Base-by-base conservation (phyloP, 92 coral and sea anemone genomes). In the Meandrina meandrites region DNA sequence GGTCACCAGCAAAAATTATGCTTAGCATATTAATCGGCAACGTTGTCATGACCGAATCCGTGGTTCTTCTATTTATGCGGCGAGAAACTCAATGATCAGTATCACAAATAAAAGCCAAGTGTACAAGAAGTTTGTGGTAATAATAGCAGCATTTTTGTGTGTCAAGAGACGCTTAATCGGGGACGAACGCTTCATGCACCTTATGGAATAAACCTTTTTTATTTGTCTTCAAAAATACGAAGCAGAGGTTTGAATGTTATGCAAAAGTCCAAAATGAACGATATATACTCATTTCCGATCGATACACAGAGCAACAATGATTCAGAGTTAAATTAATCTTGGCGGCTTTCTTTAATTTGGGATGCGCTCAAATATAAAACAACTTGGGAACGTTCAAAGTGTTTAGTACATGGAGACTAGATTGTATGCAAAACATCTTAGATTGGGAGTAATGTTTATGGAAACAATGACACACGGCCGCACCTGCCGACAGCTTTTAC, bases 341-440 rank as follows among this genome's bases (percentile, higher is more conserved):
- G 32, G n/a, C 32, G 42, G 80, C 73, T 15, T 81, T 32, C n/a
- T 40, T n/a, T 37, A 54, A 53, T 74, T 73, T 57, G 28, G 31
- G 7, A n/a, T 24, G 53, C 72, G 56, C 71, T 15, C 24, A 22
- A 34, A 35, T 57, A 56, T 37, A 14, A 75, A 73, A 74, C 60
- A 32, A 40, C 71, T 74, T 50, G 57, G 27, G 36, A 53, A 66
- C 54, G 79, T 74, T 83, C 50, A 37, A 53, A 53, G 53, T 54
- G 68, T 56, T 75, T 40, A 28, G 79, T 28, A 36, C 83, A 78
- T 82, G 64, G 54, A 35, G 45, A 82, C 78, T 50, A 73, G 40
- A 84, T 85, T 85, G 82, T 85, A 85, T 85, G 88, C 88, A 85
- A 85, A 85, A 85, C 82, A 85, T 85, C 88, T 78, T 30, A 78